Base-by-base conservation (phyloP, 2,113 vertebrate genomes). In the Callopanchax toddi region DNA sequence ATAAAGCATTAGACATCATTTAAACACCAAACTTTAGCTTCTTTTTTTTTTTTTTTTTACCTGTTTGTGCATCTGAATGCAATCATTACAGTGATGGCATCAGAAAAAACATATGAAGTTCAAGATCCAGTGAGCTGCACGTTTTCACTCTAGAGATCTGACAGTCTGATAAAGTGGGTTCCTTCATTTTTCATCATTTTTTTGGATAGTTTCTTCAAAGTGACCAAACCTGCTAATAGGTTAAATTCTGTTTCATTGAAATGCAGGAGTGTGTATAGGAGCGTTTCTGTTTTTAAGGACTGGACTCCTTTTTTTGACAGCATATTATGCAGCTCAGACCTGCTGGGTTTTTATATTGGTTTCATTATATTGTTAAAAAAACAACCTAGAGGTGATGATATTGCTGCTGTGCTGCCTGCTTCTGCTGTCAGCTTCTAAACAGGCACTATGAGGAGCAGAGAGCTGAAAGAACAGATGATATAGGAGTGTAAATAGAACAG, bases 121-220 rank as follows among this genome's bases (percentile, higher is more conserved):
- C 37, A 81, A 22, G 43, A 59, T 73, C 53, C 49, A 60, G 59
- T 32, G 46, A 42, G 36, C 40, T 45, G 49, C 21, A 37, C 51
- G 40, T 63, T 67, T 86, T 67, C 43, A 12, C 29, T n/a, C n/a
- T n/a, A n/a, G 46, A 21, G 65, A 67, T 69, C 34, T 57, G 20
- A 68, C 23, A 51, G 32, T 70, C 43, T 65, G 68, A 84, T 76
- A 13, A 61, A 81, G 80, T 54, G 69, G 44, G 23, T 11, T 59
- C 68, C 83, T 79, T 82, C 56, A 70, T 49, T 17, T 15, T 55
- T 60, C 12, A 20, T n/a, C n/a, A n/a, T n/a, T n/a, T n/a, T n/a
- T 63, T 72, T 67, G 39, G 65, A 78, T 54, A 32, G 51, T 13
- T 29, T 58, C 37, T 29, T 58, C 37, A 55, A 60, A 56, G 56